Percentiles rank a stretch among this genome's conserved stretches.
These are phyloP conservation scores for Steinernema khuongi DNA, from an alignment of 1,140 invertebrate species.

Conservation along the genomic window DNA sequence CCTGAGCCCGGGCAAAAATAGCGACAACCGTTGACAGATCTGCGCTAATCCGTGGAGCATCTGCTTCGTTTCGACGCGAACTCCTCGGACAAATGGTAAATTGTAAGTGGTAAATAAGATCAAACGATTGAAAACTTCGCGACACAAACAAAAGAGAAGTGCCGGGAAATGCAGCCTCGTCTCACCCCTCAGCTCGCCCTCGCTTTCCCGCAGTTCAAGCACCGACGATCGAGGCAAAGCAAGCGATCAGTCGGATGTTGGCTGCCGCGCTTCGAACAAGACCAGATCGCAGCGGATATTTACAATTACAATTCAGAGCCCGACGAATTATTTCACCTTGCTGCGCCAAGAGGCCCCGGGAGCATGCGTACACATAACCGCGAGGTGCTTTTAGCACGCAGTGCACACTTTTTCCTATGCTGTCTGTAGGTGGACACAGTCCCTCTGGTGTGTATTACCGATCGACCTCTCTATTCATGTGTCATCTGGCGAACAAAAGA, in stretches of 20 bases:
- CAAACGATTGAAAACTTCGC: too few species aligned
- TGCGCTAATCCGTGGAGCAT: too few species aligned
- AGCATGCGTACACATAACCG: neutral
- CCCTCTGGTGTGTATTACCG: neutral
- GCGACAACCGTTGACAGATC: too few species aligned
- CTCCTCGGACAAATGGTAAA: too few species aligned
- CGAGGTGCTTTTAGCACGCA: neutral
- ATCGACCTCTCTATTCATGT: too few species aligned
- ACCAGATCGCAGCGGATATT: constrained; percentile 4
- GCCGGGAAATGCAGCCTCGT: neutral
- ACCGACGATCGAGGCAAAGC: neutral
- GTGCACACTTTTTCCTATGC: neutral
- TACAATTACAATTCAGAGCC: neutral
- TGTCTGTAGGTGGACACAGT: neutral
- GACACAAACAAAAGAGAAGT: too few species aligned
- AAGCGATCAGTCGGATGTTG: constrained; percentile 1
- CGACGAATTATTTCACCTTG: neutral
- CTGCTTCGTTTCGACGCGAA: too few species aligned
- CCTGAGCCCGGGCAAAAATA: too few species aligned
- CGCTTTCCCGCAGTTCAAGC: neutral
- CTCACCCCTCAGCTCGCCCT: neutral
- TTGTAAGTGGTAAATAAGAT: too few species aligned
- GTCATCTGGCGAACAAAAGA: too few species aligned
- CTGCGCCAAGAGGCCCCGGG: neutral
- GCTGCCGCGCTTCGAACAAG: neutral